Base-by-base conservation (phyloP, 2,888 invertebrate species). In the Drosophila histrio region DNA sequence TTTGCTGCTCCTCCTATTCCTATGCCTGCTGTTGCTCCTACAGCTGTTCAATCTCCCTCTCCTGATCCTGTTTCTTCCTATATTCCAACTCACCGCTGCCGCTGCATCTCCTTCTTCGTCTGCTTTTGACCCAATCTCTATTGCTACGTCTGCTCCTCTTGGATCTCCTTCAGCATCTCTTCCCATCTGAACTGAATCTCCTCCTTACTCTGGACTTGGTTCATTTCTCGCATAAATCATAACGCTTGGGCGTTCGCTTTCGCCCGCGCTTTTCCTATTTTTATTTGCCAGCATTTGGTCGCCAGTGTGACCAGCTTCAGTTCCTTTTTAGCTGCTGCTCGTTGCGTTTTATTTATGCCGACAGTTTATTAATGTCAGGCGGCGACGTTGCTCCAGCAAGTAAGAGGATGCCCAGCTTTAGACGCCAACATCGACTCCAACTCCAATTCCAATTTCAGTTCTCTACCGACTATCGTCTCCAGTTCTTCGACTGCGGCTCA, bases 351-450 rank as follows among this genome's bases (percentile, higher is more conserved):
- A 87, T 87, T 87, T 88, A 87, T 89, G 89, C 86, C 73, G 85
- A 87, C 89, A 88, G 89, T 88, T 88, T 88, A 88, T 89, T 84
- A 81, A 89, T 85, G 85, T 83, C 87, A 77, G 71, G 22, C 67
- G 43, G 36, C 41, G 57, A 36, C 54, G 22, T 39, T 11, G 19
- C 11, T n/a, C 38, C 8, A 34, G 43, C 30, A n/a, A n/a, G 53
- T 39, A 56, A 63, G 59, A 50, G 68, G 58, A 78, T 62, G 79
- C 49, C 47, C 54, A 57, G 49, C 53, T 59, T 34, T 39, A 36
- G 53, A 54, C 32, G 59, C 52, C 52, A 54, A 34, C 24, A 34
- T 44, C 36, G 32, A 32, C 22, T 28, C 9, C 26, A 26, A 11
- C 13, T 32, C 21, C 30, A 58, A 52, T 7, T 44, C 17, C 22